Evolutionary conservation across 2,888 invertebrate species (phyloP), one percentile per base, ranked within the genome.

Genomic region (Mythimna albipuncta): DNA sequence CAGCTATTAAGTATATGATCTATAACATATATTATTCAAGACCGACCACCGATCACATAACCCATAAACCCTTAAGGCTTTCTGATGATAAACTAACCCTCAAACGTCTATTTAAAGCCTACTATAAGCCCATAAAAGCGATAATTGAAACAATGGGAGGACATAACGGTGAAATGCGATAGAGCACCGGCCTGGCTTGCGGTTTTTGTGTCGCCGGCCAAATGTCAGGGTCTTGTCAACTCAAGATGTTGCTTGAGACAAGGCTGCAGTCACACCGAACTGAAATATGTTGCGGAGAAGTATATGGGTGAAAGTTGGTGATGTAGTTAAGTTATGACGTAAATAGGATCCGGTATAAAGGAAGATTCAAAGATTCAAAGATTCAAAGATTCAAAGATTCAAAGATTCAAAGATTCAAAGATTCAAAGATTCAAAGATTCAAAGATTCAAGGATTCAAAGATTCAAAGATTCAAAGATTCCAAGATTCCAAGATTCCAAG

Each of bases 201-300:
- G 76, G 81, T 88, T 86, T 82, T 84, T 84, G 70, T 84, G 75
- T 76, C 78, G 79, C 75, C 76, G 77, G 81, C 87, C 89, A 93
- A 94, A 94, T 93, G 94, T 93, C 94, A 93, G 64, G 92, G 92
- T 77, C 87, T 87, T 76, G 86, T 87, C 86, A 84, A 86, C 88
- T 81, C 84, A 85, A 87, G 86, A 87, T 85, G 85, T 82, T 78
- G 83, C 64, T 73, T 75, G 63, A 68, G 64, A 76, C 64, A 58
- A 58, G 72, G 57, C 7, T 41, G 47, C 57, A 71, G 6, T 88
- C 59, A 87, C 87, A 89, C 85, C 69, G 85, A 57, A 69, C 11
- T 35, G 59, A 55, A 55, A 11, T 13, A 2, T 1, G 2, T 19
- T 9, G 1, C 4, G 44, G 21, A 0, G 26, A 21, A 11, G 44